Base-by-base conservation (phyloP, 2,888 invertebrate genomes). In the Amphipoea oculea region DNA sequence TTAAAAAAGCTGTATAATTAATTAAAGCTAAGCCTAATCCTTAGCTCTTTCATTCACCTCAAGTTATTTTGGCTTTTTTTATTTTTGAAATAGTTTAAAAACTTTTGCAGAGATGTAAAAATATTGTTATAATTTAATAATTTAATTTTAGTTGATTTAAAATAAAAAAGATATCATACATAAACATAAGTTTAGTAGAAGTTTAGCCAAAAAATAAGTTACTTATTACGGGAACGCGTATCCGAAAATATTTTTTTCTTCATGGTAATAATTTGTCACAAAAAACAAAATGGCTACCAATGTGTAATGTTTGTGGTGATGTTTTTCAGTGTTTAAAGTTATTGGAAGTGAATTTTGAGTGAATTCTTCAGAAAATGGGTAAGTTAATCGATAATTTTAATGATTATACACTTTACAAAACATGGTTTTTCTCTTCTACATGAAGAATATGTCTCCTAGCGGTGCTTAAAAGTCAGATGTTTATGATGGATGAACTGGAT, bases 241-340 rank as follows among this genome's bases (percentile, higher is more conserved):
- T 63, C 42, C 29, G 12, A 63, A 42, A 75, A 51, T 0, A 0
- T 0, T 54, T 86, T 77, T 79, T 51, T 40, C 0, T 3, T 5
- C 23, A 45, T 78, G 76, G 86, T 54, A 84, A 81, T 63, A 73
- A 66, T 54, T 72, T 54, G 2, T 42, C 23, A 12, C 42, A 72
- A 81, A 54, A 92, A 92, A 83, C 91, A 96, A 96, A 92, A 96
- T 97, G 96, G 96, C 96, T 86, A 92, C 92, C 90, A 85, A 86
- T 94, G 91, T 95, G 92, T 94, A 92, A 93, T 96, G 95, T 95
- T 95, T 96, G 93, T 94, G 89, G 93, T 94, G 92, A 92, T 95
- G 93, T 93, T 95, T 92, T 94, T 93, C 92, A 92, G 94, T 95
- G 94, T 92, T 83, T 92, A 91, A 87, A 90, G 92, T 89, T 87